phyloP scores from a whole-genome alignment of 2,797 vertebrate genomes.

The Myoxocephalus aenaeus region DNA sequence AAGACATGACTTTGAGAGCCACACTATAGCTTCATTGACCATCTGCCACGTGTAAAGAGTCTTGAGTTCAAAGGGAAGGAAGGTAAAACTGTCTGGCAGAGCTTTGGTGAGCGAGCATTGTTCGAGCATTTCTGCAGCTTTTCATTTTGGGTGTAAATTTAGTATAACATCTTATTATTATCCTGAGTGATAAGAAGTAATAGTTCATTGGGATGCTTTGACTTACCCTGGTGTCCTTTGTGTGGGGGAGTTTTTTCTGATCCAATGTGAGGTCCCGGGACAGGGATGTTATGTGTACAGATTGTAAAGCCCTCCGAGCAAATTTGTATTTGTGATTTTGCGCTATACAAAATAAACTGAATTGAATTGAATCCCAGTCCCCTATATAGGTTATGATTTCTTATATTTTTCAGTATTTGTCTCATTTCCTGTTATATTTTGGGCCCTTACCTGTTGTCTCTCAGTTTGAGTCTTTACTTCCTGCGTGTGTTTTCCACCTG shows the following conservation, averaged over 20 bases:
- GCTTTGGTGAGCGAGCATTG: background rate
- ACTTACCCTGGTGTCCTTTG: too few relatives aligned
- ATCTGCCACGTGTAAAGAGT: constrained; percentile 7
- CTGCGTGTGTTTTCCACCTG: background rate
- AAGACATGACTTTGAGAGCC: background rate
- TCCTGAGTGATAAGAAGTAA: background rate
- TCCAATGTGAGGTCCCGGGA: too few relatives aligned
- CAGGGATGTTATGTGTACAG: too few relatives aligned
- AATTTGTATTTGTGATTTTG: too few relatives aligned
- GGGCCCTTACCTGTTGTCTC: too few relatives aligned
- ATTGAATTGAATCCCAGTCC: too few relatives aligned
- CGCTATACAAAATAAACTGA: too few relatives aligned
- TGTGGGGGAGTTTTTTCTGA: too few relatives aligned
- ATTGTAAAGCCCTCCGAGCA: too few relatives aligned
- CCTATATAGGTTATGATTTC: background rate
- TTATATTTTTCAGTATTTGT: too few relatives aligned
- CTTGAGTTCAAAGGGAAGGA: constrained; percentile 4
- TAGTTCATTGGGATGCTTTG: background rate
- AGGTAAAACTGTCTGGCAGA: background rate
- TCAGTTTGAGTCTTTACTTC: too few relatives aligned
- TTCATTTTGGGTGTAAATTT: background rate
- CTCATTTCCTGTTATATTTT: too few relatives aligned
- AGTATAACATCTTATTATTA: background rate
- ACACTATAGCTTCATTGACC: background rate
- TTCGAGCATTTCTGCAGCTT: background rate